A percentile compares a stretch with the other conserved stretches of the same genome.
Conservation (phyloP, 2,797 vertebrate species). For the Sparus aurata region DNA sequence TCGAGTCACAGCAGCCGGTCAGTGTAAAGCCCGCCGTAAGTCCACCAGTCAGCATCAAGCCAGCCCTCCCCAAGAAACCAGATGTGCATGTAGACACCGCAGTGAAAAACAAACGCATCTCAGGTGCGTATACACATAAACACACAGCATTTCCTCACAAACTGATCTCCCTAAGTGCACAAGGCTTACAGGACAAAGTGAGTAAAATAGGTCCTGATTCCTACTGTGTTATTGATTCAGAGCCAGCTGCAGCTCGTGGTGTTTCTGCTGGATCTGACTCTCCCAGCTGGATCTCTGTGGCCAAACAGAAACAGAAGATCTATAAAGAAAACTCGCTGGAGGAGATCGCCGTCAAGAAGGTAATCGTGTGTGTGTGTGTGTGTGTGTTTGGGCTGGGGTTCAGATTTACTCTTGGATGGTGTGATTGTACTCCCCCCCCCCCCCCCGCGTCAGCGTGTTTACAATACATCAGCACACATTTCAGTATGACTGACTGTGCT, state of each 20-base stretch:
- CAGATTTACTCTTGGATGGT: too few relatives aligned
- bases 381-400: not conserved
- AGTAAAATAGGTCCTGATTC: not conserved
- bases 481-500: not conserved
- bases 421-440: not conserved
- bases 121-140: constrained; percentile 55
- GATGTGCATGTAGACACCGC: constrained; percentile 76
- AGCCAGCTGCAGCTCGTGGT: constrained; percentile 48
- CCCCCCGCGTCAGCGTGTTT: not conserved
- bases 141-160: not conserved
- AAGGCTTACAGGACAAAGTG: not conserved
- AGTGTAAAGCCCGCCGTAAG: constrained; percentile 41
- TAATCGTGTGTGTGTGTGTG: constrained; percentile 24
- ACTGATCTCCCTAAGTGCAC: not conserved
- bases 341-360: constrained; percentile 73
- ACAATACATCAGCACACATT: not conserved
- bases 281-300: constrained; percentile 90
- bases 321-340: constrained; percentile 84
- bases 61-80: constrained; percentile 69
- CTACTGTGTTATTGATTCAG: constrained; percentile 63
- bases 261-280: constrained; percentile 54
- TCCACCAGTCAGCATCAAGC: constrained; percentile 67
- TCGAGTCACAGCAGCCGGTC: constrained; percentile 52
- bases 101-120: constrained; percentile 63
- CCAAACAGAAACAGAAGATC: constrained; percentile 89